Evolutionary conservation across 2,888 invertebrate genomes (phyloP).

Genomic region (Andrena dorsata): DNA sequence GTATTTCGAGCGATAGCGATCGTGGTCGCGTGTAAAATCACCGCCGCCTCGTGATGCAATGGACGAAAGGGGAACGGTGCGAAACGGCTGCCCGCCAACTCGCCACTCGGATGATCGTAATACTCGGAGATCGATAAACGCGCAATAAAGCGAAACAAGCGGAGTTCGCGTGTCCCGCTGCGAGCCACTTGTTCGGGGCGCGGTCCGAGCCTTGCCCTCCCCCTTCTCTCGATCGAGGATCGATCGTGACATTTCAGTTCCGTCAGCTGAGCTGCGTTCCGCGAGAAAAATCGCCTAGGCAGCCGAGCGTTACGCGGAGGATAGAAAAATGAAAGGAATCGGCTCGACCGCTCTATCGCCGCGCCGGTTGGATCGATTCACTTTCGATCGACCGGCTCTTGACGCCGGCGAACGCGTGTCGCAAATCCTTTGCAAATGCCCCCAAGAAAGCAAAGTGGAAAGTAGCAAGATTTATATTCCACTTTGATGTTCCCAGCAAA

Average conservation of each 20-base stretch:
- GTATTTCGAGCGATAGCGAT: background rate
- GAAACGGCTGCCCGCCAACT: no score
- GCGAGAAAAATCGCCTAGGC: background rate
- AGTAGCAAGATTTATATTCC: constrained; percentile 58
- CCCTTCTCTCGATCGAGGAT: background rate
- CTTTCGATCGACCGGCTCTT: constrained; percentile 40
- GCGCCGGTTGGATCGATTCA: constrained; percentile 29
- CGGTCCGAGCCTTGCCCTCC: background rate
- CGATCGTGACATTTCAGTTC: constrained; percentile 25
- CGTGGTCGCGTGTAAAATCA: background rate
- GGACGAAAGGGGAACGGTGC: background rate
- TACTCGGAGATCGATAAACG: background rate
- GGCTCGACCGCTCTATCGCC: background rate
- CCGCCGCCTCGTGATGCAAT: background rate
- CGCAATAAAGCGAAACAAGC: constrained; percentile 25
- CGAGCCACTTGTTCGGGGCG: constrained; percentile 5
- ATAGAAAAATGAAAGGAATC: background rate
- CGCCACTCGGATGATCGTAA: background rate
- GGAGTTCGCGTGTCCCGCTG: background rate
- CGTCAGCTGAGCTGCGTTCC: background rate
- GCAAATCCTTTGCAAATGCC: constrained; percentile 55
- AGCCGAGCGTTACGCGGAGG: background rate
- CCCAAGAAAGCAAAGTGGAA: constrained; percentile 58
- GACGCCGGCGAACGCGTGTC: constrained; percentile 32
- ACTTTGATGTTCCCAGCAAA: constrained; percentile 61